A percentile compares a stretch with the other conserved stretches of the same genome.
These are phyloP conservation scores for Luehdorfia chinensis DNA, from an alignment of 1,140 invertebrate species.

Conservation along the genomic window DNA sequence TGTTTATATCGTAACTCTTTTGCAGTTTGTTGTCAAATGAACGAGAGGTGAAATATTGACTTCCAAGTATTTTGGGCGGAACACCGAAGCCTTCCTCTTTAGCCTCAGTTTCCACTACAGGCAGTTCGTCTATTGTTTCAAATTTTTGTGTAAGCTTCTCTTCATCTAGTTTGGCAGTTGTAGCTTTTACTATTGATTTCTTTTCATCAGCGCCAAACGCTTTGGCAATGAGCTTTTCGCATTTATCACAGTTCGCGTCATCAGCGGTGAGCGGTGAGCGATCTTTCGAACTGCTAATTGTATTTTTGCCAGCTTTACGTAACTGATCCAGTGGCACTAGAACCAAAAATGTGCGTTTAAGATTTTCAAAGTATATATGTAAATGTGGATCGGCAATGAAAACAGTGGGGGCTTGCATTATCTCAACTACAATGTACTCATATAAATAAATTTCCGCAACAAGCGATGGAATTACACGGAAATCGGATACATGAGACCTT, in stretches of 20 bases:
- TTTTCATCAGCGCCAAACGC: conserved; percentile 16
- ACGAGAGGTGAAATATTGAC: background rate
- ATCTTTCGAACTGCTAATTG: background rate
- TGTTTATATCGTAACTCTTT: background rate
- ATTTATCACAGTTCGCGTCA: conserved; percentile 19
- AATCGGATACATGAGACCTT: no score
- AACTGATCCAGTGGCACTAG: conserved; percentile 1
- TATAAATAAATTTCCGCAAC: no score
- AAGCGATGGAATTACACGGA: no score
- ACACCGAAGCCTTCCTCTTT: conserved; percentile 33
- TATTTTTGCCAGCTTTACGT: background rate
- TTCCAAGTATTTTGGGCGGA: conserved; percentile 31
- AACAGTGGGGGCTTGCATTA: no score
- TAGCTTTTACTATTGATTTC: conserved; percentile 21
- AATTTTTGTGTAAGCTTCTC: conserved; percentile 41
- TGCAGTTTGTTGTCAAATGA: background rate
- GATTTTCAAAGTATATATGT: no score
- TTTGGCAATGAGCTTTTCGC: conserved; percentile 23
- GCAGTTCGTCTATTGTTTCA: conserved; percentile 41
- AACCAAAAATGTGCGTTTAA: background rate
- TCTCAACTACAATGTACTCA: no score
- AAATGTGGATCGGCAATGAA: no score
- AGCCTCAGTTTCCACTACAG: conserved; percentile 30
- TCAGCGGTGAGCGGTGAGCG: background rate
- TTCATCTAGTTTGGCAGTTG: conserved; percentile 28